Base-by-base conservation (phyloP, 1,140 invertebrate species). In the Anagrus nilaparvatae region DNA sequence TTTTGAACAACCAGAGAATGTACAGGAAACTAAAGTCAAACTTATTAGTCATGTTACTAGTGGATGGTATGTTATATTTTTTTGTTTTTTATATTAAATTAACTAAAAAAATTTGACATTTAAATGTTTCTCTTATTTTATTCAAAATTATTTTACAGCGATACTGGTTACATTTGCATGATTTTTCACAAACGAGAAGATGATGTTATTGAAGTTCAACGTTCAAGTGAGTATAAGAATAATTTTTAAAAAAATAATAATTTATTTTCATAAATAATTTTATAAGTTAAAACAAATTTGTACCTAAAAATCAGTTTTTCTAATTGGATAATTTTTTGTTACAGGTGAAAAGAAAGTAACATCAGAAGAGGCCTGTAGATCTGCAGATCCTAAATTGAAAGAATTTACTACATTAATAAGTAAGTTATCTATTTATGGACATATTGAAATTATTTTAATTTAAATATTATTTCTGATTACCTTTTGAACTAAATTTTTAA, bases 331-430 rank as follows among this genome's bases (percentile, higher is more conserved):
- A 29, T 23, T 41, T 47, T 33, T 40, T 16, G 12, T 57, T 52
- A 5, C 46, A 67, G 65, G 52, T 46, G 45, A 60, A 52, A 61
- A 65, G 44, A 56, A 59, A 18, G 60, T 59, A 29, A 64, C 69
- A 59, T 73, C 70, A 47, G 83, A 82, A 51, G 73, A 76, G 40
- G 73, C 73, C 4, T 76, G 82, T 60, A 54, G 59, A 0, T 58
- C 63, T 28, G 53, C 50, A 9, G 76, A 81, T 43, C 65, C 76
- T 20, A 76, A 76, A 33, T 74, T 71, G 33, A 73, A 79, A 53
- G 78, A 84, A 28, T 87, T 79, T 60, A 74, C 81, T 45, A 91
- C 87, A n/a, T 70, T 91, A 60, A 81, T 89, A 58, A 85, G 87
- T 89, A 69, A 81, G 80, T 78, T 63, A 43, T 43, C 30, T 37